phyloP scores from a whole-genome alignment of 2,113 vertebrate genomes.

The Phodopus roborovskii region DNA sequence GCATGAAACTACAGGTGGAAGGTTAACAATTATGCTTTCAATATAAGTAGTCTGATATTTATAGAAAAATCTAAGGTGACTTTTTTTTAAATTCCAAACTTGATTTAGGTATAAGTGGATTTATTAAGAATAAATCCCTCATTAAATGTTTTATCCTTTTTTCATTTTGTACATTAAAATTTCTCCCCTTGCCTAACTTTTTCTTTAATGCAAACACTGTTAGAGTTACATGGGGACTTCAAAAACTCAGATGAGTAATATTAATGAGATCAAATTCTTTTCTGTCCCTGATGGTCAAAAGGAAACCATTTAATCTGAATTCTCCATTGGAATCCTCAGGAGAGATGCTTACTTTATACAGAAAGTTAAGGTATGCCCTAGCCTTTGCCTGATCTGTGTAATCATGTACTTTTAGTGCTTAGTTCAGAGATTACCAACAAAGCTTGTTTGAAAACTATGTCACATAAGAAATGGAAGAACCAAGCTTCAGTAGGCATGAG shows the following conservation, averaged over 20 bases:
- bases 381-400: neutral
- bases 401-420: neutral
- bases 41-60: neutral
- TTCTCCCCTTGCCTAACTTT: slow-evolving; percentile 9
- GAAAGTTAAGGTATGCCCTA: neutral
- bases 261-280: neutral
- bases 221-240: slow-evolving; percentile 1
- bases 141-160: neutral
- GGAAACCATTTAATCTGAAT: neutral
- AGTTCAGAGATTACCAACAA: slow-evolving; percentile 18
- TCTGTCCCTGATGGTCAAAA: neutral
- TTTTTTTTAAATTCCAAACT: slow-evolving; percentile 33
- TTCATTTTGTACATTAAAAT: slow-evolving; percentile 1
- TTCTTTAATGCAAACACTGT: slow-evolving; percentile 7
- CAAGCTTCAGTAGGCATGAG: neutral
- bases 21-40: neutral
- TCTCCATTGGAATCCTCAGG: neutral
- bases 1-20: neutral
- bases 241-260: neutral
- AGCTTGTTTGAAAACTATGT: neutral
- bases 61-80: neutral
- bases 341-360: slow-evolving; percentile 1
- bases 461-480: neutral
- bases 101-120: slow-evolving; percentile 48
- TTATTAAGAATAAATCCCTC: slow-evolving; percentile 48